phyloP scores from a whole-genome alignment of 2,888 invertebrate species.

The Drepana falcataria region DNA sequence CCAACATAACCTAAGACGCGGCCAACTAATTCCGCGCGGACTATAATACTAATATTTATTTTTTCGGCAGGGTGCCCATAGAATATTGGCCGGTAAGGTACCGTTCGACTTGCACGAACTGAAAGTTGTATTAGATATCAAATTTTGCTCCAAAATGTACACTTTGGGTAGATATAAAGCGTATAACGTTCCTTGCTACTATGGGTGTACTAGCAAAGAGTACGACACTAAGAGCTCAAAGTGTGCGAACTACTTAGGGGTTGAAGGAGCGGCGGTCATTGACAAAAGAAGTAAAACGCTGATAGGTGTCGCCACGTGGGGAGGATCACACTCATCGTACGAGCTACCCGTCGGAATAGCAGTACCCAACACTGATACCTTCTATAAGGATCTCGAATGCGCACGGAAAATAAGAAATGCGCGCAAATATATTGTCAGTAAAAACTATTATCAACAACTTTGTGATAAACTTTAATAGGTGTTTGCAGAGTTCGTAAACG shows the following conservation, averaged over 20 bases:
- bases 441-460: constrained; percentile 39
- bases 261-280: constrained; percentile 44
- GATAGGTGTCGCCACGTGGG: constrained; percentile 56
- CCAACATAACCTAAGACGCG: no score
- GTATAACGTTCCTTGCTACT: constrained; percentile 50
- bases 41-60: not conserved
- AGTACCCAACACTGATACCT: constrained; percentile 41
- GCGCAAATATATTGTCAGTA: constrained; percentile 2
- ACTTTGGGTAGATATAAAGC: constrained; percentile 19
- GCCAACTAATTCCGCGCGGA: no score
- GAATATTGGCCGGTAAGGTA: constrained; percentile 12
- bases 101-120: constrained; percentile 33
- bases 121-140: constrained; percentile 27
- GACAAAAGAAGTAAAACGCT: constrained; percentile 27
- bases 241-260: constrained; percentile 41
- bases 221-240: constrained; percentile 8
- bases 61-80: constrained; percentile 25
- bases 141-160: constrained; percentile 36
- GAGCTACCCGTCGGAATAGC: constrained; percentile 53
- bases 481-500: not conserved
- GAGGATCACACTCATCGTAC: constrained; percentile 12
- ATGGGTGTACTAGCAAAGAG: constrained; percentile 34
- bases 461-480: constrained; percentile 24
- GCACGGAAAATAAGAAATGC: constrained; percentile 38
- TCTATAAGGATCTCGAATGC: constrained; percentile 40